Percentiles rank a stretch among this genome's conserved stretches.
These are phyloP conservation scores for Scaptomyza caliginosa DNA, from an alignment of 2,888 invertebrate genomes.

Conservation along the genomic window DNA sequence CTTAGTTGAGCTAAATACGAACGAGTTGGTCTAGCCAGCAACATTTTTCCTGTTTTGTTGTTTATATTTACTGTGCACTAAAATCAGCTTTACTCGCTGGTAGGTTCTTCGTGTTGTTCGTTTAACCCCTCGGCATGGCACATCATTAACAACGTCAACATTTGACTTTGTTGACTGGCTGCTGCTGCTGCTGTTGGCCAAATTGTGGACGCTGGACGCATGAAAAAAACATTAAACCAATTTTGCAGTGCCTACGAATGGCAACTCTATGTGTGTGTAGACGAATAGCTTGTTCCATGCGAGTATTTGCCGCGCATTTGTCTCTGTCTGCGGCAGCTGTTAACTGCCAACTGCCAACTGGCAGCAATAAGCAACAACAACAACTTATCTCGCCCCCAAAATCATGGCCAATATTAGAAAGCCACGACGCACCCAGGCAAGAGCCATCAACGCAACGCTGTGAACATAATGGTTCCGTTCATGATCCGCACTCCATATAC, in stretches of 20 bases:
- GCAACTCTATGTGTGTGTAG: conserved; percentile 16
- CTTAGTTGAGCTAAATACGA: conserved; percentile 9
- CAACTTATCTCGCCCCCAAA: conserved; percentile 56
- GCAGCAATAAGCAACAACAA: conserved; percentile 5
- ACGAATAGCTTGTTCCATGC: conserved; percentile 1
- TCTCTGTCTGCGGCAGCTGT: conserved; percentile 69
- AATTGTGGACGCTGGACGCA: conserved; percentile 50
- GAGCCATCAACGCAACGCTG: conserved; percentile 66
- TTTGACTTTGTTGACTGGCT: conserved; percentile 72
- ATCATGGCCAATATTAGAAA: conserved; percentile 72
- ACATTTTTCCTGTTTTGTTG: conserved; percentile 11
- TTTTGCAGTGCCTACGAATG: conserved; percentile 59
- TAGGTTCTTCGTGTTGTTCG: background rate
- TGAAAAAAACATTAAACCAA: conserved; percentile 72
- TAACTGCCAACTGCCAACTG: conserved; percentile 33
- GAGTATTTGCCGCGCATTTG: conserved; percentile 54
- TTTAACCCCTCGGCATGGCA: conserved; percentile 48
- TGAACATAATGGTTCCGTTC: conserved; percentile 68
- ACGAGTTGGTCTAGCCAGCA: background rate
- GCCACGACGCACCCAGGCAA: conserved; percentile 50
- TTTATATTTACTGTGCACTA: conserved; percentile 38
- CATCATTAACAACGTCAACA: conserved; percentile 76
- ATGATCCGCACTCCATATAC: conserved; percentile 27
- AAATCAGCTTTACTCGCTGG: conserved; percentile 45
- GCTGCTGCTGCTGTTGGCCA: conserved; percentile 41